Base-by-base conservation (phyloP, 2,113 vertebrate species). In the Cardinalis cardinalis region DNA sequence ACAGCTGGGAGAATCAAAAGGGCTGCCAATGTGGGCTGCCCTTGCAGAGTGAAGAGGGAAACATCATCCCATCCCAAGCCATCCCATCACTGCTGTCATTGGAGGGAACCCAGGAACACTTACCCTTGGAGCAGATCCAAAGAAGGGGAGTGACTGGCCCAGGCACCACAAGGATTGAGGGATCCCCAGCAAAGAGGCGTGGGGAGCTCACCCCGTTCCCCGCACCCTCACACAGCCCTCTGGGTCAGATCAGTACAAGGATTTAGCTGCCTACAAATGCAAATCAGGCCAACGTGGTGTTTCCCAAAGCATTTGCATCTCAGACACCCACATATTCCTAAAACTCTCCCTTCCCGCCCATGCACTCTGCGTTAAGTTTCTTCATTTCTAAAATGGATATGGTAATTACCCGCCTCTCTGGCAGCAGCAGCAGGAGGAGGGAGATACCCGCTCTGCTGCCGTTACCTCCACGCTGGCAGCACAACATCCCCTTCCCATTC, bases 301-400 rank as follows among this genome's bases (percentile, higher is more conserved):
- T 92, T 87, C 89, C 84, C 89, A 84, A 77, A 95, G 70, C 69
- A 88, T 91, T 87, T 95, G 52, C 89, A 78, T 89, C 65, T 87
- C 77, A 81, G 81, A 63, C 26, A 12, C 93, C 84, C 72, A 93
- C 87, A 59, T 52, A 59, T 55, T 92, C 89, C 68, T 88, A 84
- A 93, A 88, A 74, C 46, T 73, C 80, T 86, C 70, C 16, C 49
- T 29, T 38, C 18, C 64, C 5, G 4, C 84, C 84, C 59, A 41
- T 79, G 77, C 60, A 66, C 72, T 69, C 38, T 32, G 48, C 3
- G 1, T 68, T 85, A 20, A 20, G 48, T 68, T 64, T 68, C 82
- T 86, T 69, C 20, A 44, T 38, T 71, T 68, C 52, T 77, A 82
- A 84, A 92, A 44, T 41, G 29, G 41, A 55, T 64, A 61, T 7